Conservation (phyloP, 2,888 invertebrate genomes). For the Drosophila algonquin region DNA sequence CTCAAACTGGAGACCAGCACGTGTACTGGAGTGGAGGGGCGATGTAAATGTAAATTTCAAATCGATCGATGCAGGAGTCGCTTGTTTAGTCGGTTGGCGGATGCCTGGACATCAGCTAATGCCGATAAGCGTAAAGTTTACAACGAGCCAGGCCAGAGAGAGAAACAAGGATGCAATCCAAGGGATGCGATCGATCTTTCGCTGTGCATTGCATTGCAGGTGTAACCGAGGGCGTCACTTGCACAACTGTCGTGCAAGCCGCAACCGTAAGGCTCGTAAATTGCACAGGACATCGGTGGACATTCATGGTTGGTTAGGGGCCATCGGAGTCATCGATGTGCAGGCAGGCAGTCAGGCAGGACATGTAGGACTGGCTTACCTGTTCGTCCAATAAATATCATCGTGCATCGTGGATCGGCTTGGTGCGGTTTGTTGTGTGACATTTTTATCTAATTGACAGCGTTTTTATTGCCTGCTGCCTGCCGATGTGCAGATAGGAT, state of each 20-base stretch:
- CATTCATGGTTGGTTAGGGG: conserved; percentile 6
- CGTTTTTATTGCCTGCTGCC: conserved; percentile 62
- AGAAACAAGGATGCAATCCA: conserved; percentile 53
- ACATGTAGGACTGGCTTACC: conserved; percentile 23
- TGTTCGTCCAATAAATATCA: conserved; percentile 68
- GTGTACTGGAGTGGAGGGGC: conserved; percentile 54
- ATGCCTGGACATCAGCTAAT: conserved; percentile 65
- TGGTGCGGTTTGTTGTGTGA: conserved; percentile 82
- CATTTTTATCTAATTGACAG: conserved; percentile 83
- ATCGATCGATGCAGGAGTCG: conserved; percentile 66
- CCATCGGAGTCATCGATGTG: conserved; percentile 5
- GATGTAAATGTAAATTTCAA: conserved; percentile 69
- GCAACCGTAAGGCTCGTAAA: conserved; percentile 66
- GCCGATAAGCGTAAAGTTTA: conserved; percentile 60
- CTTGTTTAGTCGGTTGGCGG: conserved; percentile 50
- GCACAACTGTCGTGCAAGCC: conserved; percentile 58
- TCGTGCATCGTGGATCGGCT: conserved; percentile 49
- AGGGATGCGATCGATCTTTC: conserved; percentile 41
- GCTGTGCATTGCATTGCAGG: conserved; percentile 50
- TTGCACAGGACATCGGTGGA: conserved; percentile 61
- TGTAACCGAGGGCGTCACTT: conserved; percentile 77
- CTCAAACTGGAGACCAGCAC: conserved; percentile 52
- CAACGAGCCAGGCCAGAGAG: conserved; percentile 20
- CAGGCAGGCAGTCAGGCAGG: conserved; percentile 19
- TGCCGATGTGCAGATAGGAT: conserved; percentile 9